These are phyloP conservation scores for Leptopterna dolabrata DNA, from an alignment of 2,888 invertebrate genomes.

Conservation along the genomic window DNA sequence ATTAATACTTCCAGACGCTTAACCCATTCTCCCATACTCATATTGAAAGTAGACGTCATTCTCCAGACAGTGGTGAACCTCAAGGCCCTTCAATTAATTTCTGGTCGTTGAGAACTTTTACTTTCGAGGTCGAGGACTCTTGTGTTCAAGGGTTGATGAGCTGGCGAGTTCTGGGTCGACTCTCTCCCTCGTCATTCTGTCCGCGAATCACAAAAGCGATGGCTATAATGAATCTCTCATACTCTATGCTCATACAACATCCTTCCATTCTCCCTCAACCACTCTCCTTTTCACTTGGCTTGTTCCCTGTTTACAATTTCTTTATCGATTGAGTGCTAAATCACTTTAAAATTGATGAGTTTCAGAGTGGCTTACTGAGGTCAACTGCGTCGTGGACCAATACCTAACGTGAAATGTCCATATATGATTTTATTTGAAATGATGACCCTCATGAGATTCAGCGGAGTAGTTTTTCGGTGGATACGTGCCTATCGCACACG, in stretches of 20 bases:
- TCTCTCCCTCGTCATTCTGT: neutral
- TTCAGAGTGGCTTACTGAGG: too few species aligned
- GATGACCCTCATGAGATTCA: too few species aligned
- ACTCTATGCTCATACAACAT: neutral
- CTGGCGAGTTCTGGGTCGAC: conserved; percentile 2
- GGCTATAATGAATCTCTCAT: neutral
- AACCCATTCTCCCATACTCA: too few species aligned
- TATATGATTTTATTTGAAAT: too few species aligned
- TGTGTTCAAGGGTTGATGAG: neutral
- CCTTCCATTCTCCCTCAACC: neutral
- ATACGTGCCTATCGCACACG: too few species aligned
- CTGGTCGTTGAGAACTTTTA: conserved; percentile 25
- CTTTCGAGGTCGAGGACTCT: conserved; percentile 13
- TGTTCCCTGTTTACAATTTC: neutral
- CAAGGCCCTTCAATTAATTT: conserved; percentile 8
- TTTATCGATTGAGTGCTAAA: too few species aligned
- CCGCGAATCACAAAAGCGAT: neutral
- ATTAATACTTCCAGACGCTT: too few species aligned
- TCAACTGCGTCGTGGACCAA: too few species aligned
- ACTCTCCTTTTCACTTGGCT: neutral
- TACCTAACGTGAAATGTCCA: too few species aligned
- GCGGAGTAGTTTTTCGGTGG: too few species aligned
- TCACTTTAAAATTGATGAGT: too few species aligned
- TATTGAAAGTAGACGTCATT: too few species aligned
- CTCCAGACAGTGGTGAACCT: neutral